Base-by-base conservation (phyloP, 1,140 invertebrate genomes). In the Neodiprion lecontei region DNA sequence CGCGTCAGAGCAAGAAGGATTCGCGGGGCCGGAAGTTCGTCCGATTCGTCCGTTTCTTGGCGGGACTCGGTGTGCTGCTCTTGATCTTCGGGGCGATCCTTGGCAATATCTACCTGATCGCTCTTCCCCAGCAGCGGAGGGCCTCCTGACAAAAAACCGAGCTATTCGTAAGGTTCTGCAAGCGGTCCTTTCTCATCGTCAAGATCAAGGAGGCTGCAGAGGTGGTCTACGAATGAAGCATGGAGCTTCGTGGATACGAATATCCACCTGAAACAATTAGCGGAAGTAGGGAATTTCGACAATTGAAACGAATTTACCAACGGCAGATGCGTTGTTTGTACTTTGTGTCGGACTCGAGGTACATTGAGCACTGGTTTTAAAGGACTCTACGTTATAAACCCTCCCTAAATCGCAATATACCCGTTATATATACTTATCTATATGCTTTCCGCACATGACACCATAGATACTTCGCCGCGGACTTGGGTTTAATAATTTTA, bases 141-240 rank as follows among this genome's bases (percentile, higher is more conserved):
- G 84, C 84, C 0, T 88, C 87, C 81, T 88, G 87, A 87, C 87
- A 87, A 79, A 86, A 80, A 75, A 86, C 86, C 23, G 85, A 88
- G 68, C 83, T 86, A 79, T 80, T 88, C 75, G 82, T 88, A 9
- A 86, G 87, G 67, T 78, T 87, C 48, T 88, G 87, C 80, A 85
- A 84, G 67, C 83, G 82, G 67, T 88, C 86, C 11, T 87, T 88
- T 77, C 80, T 88, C 70, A 83, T 88, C 67, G 84, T 88, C 12
- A 88, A 88, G 72, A 88, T 88, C 61, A 78, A 84, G 12, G 85
- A 87, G 74, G 85, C 85, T 69, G 81, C 80, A 11, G 85, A 87
- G 68, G 84, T 81, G 48, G 81, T 88, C 53, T 88, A 84, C 79
- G 87, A 88, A 79, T 87, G 28, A 40, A 40, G 28, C 28, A 5